Base-by-base conservation (phyloP, 2,113 vertebrate species). In the Chrysochloris asiatica region DNA sequence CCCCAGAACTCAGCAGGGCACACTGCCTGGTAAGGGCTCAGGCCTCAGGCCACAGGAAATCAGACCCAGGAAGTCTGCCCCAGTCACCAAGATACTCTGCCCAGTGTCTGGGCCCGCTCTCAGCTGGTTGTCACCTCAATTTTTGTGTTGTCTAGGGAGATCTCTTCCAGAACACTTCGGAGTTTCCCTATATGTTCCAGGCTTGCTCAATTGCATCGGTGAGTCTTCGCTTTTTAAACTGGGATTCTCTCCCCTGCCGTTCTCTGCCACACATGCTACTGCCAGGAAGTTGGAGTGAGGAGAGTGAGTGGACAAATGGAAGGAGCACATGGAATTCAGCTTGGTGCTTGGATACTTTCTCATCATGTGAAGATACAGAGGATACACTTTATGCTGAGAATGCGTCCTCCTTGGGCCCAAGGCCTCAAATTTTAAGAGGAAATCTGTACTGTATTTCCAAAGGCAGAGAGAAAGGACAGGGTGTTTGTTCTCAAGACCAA, bases 201-300 rank as follows among this genome's bases (percentile, higher is more conserved):
- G 56, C 41, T 69, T 38, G 41, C 6, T 72, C 48, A 88, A 6
- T n/a, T 36, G 14, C 38, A 71, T 83, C 36, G 72, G 54, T 92
- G 24, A 65, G 80, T 86, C 91, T 93, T 73, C 38, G 43, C 38
- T 22, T 54, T 80, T 71, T 67, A 54, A 86, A 61, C 19, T 85
- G 47, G 30, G 45, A 67, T 21, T 92, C 22, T 94, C 12, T 45
- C 24, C 26, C 17, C n/a, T 81, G 16, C 47, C 24, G 9, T 79
- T 59, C 7, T 21, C 54, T 28, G 72, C 26, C 28, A 16, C 28
- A 36, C 24, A 36, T 61, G 30, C 19, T 36, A 38, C 21, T 26
- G 19, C 36, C 38, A 13, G 48, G 24, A 89, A 89, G 47, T 30
- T 88, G 59, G 54, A 36, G 33, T 71, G 33, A 92, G 80, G 10